Evolutionary conservation across 2,797 vertebrate species (phyloP).

Genomic region (Emydoidea blandingii): DNA sequence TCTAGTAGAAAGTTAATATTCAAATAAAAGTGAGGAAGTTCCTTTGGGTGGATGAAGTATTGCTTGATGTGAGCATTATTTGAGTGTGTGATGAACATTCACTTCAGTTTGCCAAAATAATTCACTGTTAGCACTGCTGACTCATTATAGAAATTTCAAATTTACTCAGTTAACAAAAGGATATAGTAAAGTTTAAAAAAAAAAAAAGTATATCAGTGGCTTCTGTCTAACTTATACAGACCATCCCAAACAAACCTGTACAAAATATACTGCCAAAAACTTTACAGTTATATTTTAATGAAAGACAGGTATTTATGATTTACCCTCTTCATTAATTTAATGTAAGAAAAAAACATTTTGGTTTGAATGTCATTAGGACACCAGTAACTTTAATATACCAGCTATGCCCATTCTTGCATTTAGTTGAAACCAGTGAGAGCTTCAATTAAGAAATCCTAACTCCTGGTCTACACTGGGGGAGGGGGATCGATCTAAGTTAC

Average conservation of each 20-base stretch:
- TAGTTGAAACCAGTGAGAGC: background rate
- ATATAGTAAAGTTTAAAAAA: background rate
- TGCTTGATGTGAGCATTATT: background rate
- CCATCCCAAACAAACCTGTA: background rate
- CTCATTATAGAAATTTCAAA: constrained; percentile 49
- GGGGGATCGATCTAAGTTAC: no score
- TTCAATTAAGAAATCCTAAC: background rate
- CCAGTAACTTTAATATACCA: background rate
- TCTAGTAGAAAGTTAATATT: background rate
- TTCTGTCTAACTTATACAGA: constrained; percentile 12
- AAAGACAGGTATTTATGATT: background rate
- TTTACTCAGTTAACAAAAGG: constrained; percentile 35
- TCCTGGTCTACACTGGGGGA: no score
- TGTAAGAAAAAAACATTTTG: background rate
- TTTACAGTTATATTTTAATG: background rate
- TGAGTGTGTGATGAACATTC: background rate
- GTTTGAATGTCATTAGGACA: background rate
- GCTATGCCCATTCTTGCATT: background rate
- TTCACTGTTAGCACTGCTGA: constrained; percentile 22
- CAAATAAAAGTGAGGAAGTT: background rate
- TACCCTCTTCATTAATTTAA: background rate
- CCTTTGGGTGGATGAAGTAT: background rate
- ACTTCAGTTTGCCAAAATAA: constrained; percentile 54
- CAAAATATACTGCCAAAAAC: constrained; percentile 16
- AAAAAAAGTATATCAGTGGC: background rate